A percentile compares a stretch with the other conserved stretches of the same genome.
These are phyloP conservation scores for Manduca sexta DNA, from an alignment of 1,140 invertebrate genomes.

Conservation along the genomic window DNA sequence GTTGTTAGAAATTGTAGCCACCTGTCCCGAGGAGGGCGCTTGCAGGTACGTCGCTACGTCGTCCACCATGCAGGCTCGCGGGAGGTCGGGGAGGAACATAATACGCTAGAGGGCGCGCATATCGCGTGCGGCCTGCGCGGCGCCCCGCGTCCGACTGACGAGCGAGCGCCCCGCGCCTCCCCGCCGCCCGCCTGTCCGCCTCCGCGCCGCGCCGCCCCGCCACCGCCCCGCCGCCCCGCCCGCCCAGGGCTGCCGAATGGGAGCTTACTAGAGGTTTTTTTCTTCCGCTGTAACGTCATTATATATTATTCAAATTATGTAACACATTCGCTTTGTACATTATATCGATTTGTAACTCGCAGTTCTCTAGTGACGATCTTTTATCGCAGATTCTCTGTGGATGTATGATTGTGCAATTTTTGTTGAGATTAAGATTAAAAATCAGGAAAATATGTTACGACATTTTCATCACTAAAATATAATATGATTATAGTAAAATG, in stretches of 20 bases:
- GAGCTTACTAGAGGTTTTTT: constrained; percentile 28
- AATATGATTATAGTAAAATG: no score
- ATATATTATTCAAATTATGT: not conserved
- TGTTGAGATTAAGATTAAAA: no score
- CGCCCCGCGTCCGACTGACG: constrained; percentile 61
- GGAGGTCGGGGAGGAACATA: constrained; percentile 70
- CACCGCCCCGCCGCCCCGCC: constrained; percentile 15
- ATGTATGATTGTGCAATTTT: no score
- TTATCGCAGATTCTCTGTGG: no score
- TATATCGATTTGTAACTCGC: no score
- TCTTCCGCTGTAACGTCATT: constrained; percentile 1
- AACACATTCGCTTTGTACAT: not conserved
- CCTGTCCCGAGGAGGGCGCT: constrained; percentile 71
- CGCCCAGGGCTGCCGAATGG: constrained; percentile 38
- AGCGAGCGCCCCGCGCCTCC: constrained; percentile 20
- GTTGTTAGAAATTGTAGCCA: constrained; percentile 70
- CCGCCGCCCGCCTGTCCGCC: constrained; percentile 24
- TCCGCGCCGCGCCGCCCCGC: constrained; percentile 7
- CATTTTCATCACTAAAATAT: no score
- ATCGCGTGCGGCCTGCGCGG: constrained; percentile 59
- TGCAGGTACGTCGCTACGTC: constrained; percentile 69
- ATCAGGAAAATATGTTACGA: no score
- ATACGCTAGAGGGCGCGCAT: constrained; percentile 65
- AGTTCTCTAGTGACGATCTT: no score
- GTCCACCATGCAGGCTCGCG: constrained; percentile 71